Evolutionary conservation across 2,113 vertebrate species (phyloP).

Genomic region (Cheilinus undulatus): DNA sequence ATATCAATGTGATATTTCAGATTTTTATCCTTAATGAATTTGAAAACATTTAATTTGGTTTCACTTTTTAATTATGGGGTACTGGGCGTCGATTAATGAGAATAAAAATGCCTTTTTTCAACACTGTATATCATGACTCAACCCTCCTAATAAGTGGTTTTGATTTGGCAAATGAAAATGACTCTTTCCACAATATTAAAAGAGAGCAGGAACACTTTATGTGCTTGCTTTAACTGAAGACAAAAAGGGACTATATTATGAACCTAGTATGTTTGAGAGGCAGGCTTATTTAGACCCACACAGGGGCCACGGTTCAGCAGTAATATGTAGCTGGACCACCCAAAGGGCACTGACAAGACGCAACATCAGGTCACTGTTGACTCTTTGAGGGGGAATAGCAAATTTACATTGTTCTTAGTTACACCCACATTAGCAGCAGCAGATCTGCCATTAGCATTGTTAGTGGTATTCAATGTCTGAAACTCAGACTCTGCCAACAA

Average conservation of each 20-base stretch:
- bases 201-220: slow-evolving; percentile 47
- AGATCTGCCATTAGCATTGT: slow-evolving; percentile 8
- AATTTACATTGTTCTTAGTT: slow-evolving; percentile 47
- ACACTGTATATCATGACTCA: too few relatives aligned
- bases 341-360: slow-evolving; percentile 2
- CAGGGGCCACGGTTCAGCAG: not conserved
- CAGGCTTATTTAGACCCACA: slow-evolving; percentile 1
- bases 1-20: too few relatives aligned
- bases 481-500: not conserved
- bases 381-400: slow-evolving; percentile 18
- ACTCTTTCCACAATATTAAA: slow-evolving; percentile 34
- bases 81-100: too few relatives aligned
- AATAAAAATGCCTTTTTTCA: too few relatives aligned
- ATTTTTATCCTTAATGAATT: too few relatives aligned
- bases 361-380: slow-evolving; percentile 30
- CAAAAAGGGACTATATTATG: slow-evolving; percentile 5
- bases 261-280: not conserved
- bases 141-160: too few relatives aligned
- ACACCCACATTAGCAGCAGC: slow-evolving; percentile 45
- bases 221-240: slow-evolving; percentile 33
- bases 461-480: not conserved
- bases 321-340: not conserved
- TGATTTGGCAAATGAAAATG: too few relatives aligned
- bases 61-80: too few relatives aligned
- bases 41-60: too few relatives aligned